phyloP scores from a whole-genome alignment of 2,113 vertebrate genomes.

The Rhabdornis inornatus region DNA sequence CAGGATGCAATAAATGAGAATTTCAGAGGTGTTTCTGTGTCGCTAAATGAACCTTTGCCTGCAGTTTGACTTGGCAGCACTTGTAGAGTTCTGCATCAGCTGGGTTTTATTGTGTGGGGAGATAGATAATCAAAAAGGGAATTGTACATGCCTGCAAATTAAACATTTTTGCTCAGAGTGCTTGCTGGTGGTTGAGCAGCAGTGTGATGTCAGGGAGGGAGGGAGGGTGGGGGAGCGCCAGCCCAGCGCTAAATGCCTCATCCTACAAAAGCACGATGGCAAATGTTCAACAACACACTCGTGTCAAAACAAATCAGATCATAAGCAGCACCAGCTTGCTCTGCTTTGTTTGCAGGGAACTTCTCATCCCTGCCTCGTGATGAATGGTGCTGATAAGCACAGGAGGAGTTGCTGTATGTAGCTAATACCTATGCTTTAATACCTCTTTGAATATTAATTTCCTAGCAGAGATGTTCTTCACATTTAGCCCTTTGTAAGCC shows the following conservation, averaged over 20 bases:
- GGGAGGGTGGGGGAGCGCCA: background rate
- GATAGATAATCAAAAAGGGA: conserved; percentile 36
- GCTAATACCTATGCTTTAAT: background rate
- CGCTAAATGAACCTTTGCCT: conserved; percentile 29
- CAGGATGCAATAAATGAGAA: conserved; percentile 44
- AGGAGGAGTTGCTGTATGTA: background rate
- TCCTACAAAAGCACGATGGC: background rate
- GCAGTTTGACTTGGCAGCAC: conserved; percentile 53
- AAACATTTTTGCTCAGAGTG: conserved; percentile 1
- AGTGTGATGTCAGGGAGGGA: background rate
- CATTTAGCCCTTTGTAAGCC: background rate
- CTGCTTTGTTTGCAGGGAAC: conserved; percentile 1
- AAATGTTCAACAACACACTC: background rate
- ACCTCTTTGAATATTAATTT: background rate
- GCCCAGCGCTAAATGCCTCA: background rate
- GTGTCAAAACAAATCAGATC: conserved; percentile 32
- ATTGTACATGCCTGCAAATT: background rate
- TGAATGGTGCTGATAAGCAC: background rate
- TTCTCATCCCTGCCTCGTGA: background rate
- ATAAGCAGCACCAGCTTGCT: background rate
- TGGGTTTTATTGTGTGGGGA: conserved; percentile 63
- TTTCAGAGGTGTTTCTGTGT: conserved; percentile 32
- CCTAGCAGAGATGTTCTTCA: background rate
- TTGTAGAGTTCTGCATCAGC: conserved; percentile 38
- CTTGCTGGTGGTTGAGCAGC: background rate